Base-by-base conservation (phyloP, 1,140 invertebrate species). In the Heliconius hermathena region DNA sequence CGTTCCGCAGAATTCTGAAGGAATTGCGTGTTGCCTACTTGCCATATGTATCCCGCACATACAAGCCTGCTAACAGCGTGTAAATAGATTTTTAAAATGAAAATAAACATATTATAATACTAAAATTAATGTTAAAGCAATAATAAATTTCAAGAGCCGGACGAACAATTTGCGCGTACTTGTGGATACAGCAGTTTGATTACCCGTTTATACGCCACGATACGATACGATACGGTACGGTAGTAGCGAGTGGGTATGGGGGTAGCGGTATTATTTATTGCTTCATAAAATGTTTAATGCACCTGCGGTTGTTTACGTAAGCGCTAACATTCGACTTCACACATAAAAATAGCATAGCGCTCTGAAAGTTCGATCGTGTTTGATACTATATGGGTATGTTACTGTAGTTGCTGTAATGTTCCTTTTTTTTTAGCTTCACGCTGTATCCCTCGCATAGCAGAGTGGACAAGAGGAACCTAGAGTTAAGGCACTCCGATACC, bases 281-380 rank as follows among this genome's bases (percentile, higher is more conserved):
- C 54, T 76, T 85, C 75, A 86, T 88, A 86, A 89, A 89, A 88
- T 86, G 85, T 85, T 83, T 83, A 85, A 82, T 85, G 82, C 87
- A 89, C 88, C 87, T 88, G 87, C 79, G 84, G 82, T 78, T 85
- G 81, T 83, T 83, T 83, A 83, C 77, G 80, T 81, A 76, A 73
- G 80, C 76, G 78, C 73, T 70, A 81, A 80, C 75, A 38, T 81
- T 76, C 57, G 73, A 74, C 73, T 81, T 77, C 73, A 82, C 80
- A 80, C 76, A 76, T 85, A 79, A 82, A 85, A 82, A 77, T 80
- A 79, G 73, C 57, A 76, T 82, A 79, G 78, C 71, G 46, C 16
- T 66, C 16, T 0, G 73, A 78, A 78, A 57, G 49, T 54, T 73
- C 76, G 71, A 74, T 77, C 75, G 79, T 16, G 41, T 46, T 46